A percentile compares a stretch with the other conserved stretches of the same genome.
phyloP scores from a whole-genome alignment of 2,113 vertebrate genomes.

The Pedionomus torquatus region DNA sequence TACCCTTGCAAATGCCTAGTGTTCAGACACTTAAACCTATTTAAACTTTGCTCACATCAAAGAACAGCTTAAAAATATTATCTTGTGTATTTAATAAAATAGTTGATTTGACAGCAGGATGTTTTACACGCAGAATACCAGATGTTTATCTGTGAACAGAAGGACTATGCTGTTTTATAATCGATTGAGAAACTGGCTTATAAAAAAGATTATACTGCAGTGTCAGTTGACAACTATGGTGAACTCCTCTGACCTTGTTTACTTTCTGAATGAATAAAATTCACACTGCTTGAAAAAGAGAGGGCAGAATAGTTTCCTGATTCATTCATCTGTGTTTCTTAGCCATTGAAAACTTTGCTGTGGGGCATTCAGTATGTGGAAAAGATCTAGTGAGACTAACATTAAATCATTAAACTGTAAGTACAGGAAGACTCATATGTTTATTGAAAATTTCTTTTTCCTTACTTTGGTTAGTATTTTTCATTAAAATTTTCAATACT shows the following conservation, averaged over 20 bases:
- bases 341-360: neutral
- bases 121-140: neutral
- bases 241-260: conserved; percentile 42
- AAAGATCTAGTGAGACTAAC: neutral
- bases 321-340: neutral
- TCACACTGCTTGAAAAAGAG: neutral
- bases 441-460: neutral
- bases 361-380: neutral
- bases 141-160: conserved; percentile 29
- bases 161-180: neutral
- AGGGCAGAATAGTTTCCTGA: neutral
- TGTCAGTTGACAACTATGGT: conserved; percentile 7
- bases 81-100: neutral
- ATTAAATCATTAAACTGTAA: conserved; percentile 1
- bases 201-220: conserved; percentile 1
- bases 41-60: neutral
- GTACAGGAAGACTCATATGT: neutral
- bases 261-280: conserved; percentile 21
- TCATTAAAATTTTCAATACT: neutral
- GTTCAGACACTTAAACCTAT: neutral
- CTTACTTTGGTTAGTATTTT: neutral
- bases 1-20: accelerated
- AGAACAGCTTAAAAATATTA: neutral
- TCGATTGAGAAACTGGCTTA: neutral
- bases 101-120: neutral